phyloP scores from a whole-genome alignment of 2,888 invertebrate species.

The Cistogaster globosa region DNA sequence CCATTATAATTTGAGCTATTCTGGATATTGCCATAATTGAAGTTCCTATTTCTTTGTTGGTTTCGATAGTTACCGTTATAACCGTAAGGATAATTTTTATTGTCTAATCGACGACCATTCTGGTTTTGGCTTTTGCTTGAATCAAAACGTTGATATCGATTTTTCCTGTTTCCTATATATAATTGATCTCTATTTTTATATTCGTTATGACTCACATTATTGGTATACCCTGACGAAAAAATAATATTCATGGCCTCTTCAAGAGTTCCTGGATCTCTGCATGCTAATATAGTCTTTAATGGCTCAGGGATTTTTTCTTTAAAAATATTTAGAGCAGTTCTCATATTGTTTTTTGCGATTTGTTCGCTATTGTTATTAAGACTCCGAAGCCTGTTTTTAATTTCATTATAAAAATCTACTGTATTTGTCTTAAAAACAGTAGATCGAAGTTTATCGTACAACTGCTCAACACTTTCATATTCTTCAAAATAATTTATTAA shows the following conservation, averaged over 20 bases:
- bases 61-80: not conserved
- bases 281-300: not conserved
- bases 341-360: not conserved
- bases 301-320: not conserved
- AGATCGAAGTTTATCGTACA: not conserved
- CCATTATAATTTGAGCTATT: not conserved
- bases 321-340: constrained; percentile 6
- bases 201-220: not conserved
- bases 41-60: not conserved
- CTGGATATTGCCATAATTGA: not conserved
- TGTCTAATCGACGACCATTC: not conserved
- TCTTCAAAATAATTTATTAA: constrained; percentile 24
- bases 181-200: not conserved
- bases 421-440: too few relatives aligned
- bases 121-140: not conserved
- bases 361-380: not conserved
- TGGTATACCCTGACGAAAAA: constrained; percentile 15
- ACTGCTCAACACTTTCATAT: constrained; percentile 12
- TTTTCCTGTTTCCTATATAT: not conserved
- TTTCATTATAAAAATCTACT: too few relatives aligned
- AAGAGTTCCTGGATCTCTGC: not conserved
- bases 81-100: not conserved
- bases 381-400: too few relatives aligned
- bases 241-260: constrained; percentile 27
- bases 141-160: not conserved